These are phyloP conservation scores for Cephus runcator DNA, from an alignment of 2,888 invertebrate genomes.

Conservation along the genomic window DNA sequence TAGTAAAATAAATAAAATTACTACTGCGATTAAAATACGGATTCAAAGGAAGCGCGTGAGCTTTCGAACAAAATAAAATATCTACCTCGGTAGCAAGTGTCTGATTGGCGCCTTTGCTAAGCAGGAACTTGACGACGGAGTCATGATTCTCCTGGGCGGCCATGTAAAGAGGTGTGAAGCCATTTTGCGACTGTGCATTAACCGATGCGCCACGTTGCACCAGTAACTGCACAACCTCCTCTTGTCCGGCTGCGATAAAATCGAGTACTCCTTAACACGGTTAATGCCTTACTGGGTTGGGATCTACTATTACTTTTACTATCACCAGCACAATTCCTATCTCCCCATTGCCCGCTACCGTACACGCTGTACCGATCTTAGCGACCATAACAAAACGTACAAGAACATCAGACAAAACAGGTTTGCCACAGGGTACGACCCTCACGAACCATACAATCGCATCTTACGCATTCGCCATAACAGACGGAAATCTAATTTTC, in stretches of 20 bases:
- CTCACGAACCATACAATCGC: neutral
- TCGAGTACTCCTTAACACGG: neutral
- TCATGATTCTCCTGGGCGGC: conserved; percentile 98
- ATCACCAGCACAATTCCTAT: neutral
- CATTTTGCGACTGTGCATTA: conserved; percentile 96
- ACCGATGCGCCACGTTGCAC: conserved; percentile 93
- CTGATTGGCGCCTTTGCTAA: conserved; percentile 95
- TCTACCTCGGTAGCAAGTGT: conserved; percentile 93
- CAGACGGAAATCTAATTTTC: too few relatives aligned
- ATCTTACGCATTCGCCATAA: neutral
- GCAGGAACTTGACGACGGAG: conserved; percentile 88
- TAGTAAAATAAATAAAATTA: conserved; percentile 19
- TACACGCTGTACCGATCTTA: neutral
- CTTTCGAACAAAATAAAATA: conserved; percentile 10
- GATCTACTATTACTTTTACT: neutral
- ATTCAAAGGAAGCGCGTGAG: neutral
- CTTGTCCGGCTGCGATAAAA: conserved; percentile 82
- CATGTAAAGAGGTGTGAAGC: conserved; percentile 99
- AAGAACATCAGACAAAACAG: conserved; percentile 6
- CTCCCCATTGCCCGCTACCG: neutral
- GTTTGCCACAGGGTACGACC: neutral
- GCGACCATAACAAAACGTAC: conserved; percentile 7
- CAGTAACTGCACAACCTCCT: conserved; percentile 90
- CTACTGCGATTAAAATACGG: neutral
- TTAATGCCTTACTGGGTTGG: neutral